A percentile compares a stretch with the other conserved stretches of the same genome.
phyloP scores from a whole-genome alignment of 2,113 vertebrate species.

The Ahaetulla prasina region DNA sequence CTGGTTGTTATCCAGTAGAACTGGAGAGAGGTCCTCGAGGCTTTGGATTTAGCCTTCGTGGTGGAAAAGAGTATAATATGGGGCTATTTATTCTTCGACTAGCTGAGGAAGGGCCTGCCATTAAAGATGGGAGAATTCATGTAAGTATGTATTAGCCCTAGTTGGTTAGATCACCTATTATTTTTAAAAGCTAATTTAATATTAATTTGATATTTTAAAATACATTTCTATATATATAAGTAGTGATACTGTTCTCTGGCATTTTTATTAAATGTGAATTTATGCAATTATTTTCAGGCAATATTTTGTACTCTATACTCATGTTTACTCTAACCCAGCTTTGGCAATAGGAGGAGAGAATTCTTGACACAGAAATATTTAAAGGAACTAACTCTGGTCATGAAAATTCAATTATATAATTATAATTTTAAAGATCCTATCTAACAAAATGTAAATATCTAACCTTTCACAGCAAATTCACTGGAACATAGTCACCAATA shows the following conservation, averaged over 20 bases:
- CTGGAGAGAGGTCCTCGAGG: conserved; percentile 88
- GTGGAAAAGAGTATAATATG: conserved; percentile 98
- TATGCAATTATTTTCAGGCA: neutral
- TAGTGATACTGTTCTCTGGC: neutral
- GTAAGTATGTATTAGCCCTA: conserved; percentile 77
- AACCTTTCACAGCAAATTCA: neutral
- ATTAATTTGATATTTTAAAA: neutral
- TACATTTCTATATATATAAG: neutral
- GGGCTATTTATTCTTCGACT: conserved; percentile 94
- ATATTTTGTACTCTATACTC: neutral
- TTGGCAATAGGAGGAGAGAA: neutral
- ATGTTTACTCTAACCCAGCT: neutral
- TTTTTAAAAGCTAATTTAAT: neutral
- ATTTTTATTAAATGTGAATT: neutral
- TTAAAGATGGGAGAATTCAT: conserved; percentile 88
- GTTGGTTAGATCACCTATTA: neutral
- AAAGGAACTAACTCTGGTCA: neutral
- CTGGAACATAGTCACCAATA: neutral
- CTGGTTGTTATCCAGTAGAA: conserved; percentile 86
- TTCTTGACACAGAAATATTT: neutral
- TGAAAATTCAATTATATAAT: neutral
- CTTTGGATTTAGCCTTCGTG: conserved; percentile 94
- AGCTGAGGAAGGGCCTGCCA: conserved; percentile 90
- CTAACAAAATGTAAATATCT: neutral
- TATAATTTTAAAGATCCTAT: neutral